These are phyloP conservation scores for Galerucella calmariensis DNA, from an alignment of 2,888 invertebrate species.

Conservation along the genomic window DNA sequence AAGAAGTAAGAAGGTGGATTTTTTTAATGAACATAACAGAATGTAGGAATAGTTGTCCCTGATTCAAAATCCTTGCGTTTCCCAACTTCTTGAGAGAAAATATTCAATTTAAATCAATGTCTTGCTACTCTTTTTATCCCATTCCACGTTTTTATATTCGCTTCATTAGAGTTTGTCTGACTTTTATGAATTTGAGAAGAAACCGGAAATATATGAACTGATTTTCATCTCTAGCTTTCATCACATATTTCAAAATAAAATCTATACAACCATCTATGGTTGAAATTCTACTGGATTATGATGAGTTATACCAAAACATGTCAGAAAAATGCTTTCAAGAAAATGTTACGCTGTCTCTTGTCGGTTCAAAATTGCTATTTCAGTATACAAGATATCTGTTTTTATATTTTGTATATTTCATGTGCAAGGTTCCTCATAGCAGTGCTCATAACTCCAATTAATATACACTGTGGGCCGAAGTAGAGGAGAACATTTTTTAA, in stretches of 20 bases:
- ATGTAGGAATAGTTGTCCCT: too few relatives aligned
- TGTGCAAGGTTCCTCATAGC: not conserved
- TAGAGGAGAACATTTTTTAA: too few relatives aligned
- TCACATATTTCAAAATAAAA: not conserved
- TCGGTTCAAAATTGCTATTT: slow-evolving; percentile 4
- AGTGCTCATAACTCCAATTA: not conserved
- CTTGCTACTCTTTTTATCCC: too few relatives aligned
- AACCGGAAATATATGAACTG: too few relatives aligned
- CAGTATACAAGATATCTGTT: not conserved
- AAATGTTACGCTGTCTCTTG: not conserved
- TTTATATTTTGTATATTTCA: not conserved
- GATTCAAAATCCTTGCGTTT: too few relatives aligned
- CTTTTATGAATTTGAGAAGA: not conserved
- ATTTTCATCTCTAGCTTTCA: not conserved
- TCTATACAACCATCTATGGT: not conserved
- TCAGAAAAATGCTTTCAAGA: slow-evolving; percentile 3
- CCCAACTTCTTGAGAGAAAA: too few relatives aligned
- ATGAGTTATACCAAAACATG: not conserved
- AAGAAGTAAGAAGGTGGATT: too few relatives aligned
- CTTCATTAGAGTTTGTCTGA: not conserved
- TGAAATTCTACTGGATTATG: not conserved
- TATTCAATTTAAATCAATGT: too few relatives aligned
- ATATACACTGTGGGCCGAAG: too few relatives aligned
- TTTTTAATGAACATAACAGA: too few relatives aligned
- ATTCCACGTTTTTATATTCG: too few relatives aligned